These are phyloP conservation scores for Centroberyx gerrardi DNA, from an alignment of 2,797 vertebrate species.

Conservation along the genomic window DNA sequence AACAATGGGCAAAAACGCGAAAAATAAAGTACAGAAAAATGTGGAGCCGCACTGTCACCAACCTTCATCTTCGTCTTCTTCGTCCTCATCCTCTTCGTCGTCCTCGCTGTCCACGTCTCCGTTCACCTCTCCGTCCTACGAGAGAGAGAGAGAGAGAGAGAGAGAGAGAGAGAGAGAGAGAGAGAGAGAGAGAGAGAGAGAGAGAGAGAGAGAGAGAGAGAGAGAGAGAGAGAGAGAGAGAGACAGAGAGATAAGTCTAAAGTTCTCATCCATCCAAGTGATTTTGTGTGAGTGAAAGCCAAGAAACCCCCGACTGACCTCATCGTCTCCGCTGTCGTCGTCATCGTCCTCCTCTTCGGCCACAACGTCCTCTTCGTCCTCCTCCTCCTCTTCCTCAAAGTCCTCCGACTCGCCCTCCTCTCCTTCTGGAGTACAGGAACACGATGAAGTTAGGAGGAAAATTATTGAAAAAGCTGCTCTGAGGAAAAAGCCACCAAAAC, in stretches of 20 bases:
- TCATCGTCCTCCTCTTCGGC: conserved; percentile 88
- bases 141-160: conserved; percentile 57
- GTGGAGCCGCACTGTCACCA: conserved; percentile 7
- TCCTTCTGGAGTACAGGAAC: too few relatives aligned
- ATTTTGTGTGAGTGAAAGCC: too few relatives aligned
- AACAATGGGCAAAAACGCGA: too few relatives aligned
- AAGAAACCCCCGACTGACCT: conserved; percentile 68
- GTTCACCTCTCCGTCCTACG: conserved; percentile 87
- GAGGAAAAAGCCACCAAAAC: too few relatives aligned
- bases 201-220: too few relatives aligned
- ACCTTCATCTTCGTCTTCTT: conserved; percentile 88
- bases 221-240: too few relatives aligned
- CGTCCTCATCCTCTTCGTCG: conserved; percentile 90
- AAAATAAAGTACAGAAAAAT: not conserved
- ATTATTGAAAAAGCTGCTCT: too few relatives aligned
- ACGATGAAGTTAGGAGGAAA: too few relatives aligned
- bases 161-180: conserved; percentile 51
- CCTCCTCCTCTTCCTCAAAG: conserved; percentile 88
- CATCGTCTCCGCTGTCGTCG: conserved; percentile 89
- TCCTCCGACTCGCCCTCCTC: conserved; percentile 88
- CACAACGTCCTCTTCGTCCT: conserved; percentile 87
- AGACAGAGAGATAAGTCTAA: too few relatives aligned
- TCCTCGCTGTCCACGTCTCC: conserved; percentile 81
- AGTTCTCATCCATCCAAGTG: too few relatives aligned
- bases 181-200: too few relatives aligned